Percentiles rank a stretch among this genome's conserved stretches.
Conservation (phyloP, 2,113 vertebrate species). For the Ophiodon elongatus region DNA sequence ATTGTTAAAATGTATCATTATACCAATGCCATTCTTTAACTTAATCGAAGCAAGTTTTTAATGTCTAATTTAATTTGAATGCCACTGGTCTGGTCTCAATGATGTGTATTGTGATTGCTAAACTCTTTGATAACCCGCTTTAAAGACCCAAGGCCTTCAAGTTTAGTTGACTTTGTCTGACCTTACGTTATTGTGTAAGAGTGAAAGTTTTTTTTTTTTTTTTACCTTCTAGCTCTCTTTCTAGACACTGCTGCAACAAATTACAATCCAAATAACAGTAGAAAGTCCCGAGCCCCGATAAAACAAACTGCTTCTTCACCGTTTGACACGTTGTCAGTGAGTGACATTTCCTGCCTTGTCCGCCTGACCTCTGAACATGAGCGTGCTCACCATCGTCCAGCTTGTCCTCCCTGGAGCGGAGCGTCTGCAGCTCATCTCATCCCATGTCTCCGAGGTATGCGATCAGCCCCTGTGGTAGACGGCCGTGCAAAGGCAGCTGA, state of each 20-base stretch:
- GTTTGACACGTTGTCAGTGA: constrained; percentile 19
- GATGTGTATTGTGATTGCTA: constrained; percentile 4
- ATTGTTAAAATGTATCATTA: background rate
- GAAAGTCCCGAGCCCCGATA: background rate
- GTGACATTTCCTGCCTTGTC: constrained; percentile 51
- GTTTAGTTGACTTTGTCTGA: background rate
- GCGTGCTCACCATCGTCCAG: constrained; percentile 24
- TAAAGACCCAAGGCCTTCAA: background rate
- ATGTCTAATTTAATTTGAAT: constrained; percentile 12
- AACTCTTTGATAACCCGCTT: background rate
- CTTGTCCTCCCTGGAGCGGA: background rate
- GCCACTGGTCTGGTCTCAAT: background rate
- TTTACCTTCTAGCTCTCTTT: background rate
- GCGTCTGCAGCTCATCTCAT: constrained; percentile 53
- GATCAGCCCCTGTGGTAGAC: constrained; percentile 48
- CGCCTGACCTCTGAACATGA: constrained; percentile 44
- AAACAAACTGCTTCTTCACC: constrained; percentile 7
- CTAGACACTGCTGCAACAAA: background rate
- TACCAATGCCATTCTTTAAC: background rate
- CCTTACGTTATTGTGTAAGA: background rate
- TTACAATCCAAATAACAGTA: constrained; percentile 1
- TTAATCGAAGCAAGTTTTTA: background rate
- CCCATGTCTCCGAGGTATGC: constrained; percentile 46
- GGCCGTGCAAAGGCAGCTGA: constrained; percentile 62
- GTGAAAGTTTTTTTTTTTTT: background rate